These are phyloP conservation scores for Drosophila nr. medialis DNA, from an alignment of 2,888 invertebrate species.

Conservation along the genomic window DNA sequence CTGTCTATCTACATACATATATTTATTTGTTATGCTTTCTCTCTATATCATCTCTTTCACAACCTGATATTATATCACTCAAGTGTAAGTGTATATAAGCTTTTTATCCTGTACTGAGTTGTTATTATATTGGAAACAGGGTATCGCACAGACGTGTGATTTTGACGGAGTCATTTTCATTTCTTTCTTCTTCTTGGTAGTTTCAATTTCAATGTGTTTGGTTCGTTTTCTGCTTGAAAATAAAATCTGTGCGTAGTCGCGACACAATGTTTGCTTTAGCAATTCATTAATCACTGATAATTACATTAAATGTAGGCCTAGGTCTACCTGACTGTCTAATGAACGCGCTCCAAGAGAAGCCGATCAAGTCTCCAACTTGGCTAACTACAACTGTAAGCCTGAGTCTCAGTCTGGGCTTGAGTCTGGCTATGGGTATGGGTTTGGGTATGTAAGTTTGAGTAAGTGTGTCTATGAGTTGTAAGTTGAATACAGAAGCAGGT, in stretches of 20 bases:
- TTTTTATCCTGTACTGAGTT: background rate
- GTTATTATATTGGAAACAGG: background rate
- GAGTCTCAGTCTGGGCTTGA: slow-evolving; percentile 3
- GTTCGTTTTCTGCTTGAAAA: slow-evolving; percentile 28
- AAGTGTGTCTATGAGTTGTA: slow-evolving; percentile 33
- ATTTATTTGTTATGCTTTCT: background rate
- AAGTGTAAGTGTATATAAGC: background rate
- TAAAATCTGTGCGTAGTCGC: slow-evolving; percentile 40
- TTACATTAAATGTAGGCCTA: slow-evolving; percentile 78
- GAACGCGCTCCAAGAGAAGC: slow-evolving; percentile 39
- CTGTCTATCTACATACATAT: background rate
- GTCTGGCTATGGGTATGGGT: slow-evolving; percentile 5
- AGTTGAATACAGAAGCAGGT: slow-evolving; percentile 26
- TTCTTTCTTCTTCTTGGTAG: background rate
- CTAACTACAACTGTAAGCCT: slow-evolving; percentile 3
- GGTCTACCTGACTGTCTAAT: slow-evolving; percentile 58
- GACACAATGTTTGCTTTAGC: slow-evolving; percentile 71
- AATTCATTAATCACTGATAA: slow-evolving; percentile 82
- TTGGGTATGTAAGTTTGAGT: slow-evolving; percentile 5
- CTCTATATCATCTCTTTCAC: background rate
- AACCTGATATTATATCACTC: background rate
- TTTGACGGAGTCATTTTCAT: background rate
- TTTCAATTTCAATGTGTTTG: slow-evolving; percentile 23
- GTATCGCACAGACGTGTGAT: background rate
- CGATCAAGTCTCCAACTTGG: slow-evolving; percentile 25